These are phyloP conservation scores for Nasonia oneida DNA, from an alignment of 2,888 invertebrate genomes.

Conservation along the genomic window DNA sequence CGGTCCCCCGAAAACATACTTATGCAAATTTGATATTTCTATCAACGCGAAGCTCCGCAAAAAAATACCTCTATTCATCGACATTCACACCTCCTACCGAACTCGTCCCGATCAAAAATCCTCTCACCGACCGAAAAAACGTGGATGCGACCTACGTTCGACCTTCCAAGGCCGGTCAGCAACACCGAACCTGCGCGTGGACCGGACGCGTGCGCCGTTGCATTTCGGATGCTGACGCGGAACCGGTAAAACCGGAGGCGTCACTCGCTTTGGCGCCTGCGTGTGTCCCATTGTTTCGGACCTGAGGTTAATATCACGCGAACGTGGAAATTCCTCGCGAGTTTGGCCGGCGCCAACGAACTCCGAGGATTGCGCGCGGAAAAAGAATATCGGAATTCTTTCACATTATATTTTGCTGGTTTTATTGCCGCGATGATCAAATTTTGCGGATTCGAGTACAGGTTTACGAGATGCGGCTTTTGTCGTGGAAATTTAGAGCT, in stretches of 20 bases:
- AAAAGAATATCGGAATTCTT: constrained; percentile 25
- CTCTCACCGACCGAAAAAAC: neutral
- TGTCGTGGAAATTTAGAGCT: constrained; percentile 5
- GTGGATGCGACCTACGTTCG: neutral
- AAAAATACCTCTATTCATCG: neutral
- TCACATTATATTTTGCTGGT: neutral
- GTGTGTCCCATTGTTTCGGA: neutral
- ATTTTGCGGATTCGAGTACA: neutral
- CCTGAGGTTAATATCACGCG: neutral
- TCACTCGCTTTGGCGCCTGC: constrained; percentile 20
- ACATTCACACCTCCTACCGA: neutral
- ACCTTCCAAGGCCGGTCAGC: constrained; percentile 52
- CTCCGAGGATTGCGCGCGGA: too few species aligned
- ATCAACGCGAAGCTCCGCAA: neutral
- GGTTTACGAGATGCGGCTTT: constrained; percentile 7
- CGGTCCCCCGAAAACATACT: neutral
- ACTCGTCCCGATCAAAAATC: neutral
- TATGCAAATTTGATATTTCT: neutral
- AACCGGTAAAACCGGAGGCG: constrained; percentile 38
- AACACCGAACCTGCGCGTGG: neutral
- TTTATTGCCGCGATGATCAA: neutral
- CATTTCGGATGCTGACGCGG: neutral
- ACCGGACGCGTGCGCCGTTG: neutral
- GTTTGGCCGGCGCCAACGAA: constrained; percentile 21
- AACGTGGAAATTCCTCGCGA: neutral